Percentiles rank a stretch among this genome's conserved stretches.
These are phyloP conservation scores for Andricus curvator DNA, from an alignment of 2,888 invertebrate genomes.

Conservation along the genomic window DNA sequence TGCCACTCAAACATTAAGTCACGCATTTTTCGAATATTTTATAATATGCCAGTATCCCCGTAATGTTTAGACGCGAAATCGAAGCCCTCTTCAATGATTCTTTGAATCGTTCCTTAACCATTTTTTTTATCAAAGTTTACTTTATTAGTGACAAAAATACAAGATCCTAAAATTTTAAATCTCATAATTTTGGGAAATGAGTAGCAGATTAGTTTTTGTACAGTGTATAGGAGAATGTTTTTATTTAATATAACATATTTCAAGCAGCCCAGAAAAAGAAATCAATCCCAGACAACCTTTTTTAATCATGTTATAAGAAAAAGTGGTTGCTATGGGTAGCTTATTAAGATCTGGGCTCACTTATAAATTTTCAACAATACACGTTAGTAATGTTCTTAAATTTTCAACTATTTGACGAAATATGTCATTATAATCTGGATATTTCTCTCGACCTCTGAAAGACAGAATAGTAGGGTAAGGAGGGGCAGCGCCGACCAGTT, in stretches of 20 bases:
- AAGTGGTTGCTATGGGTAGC: background rate
- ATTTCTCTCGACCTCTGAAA: background rate
- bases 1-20: too few species aligned
- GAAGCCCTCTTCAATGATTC: background rate
- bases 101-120: background rate
- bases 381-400: background rate
- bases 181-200: background rate
- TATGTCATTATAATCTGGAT: background rate
- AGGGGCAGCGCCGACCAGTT: too few species aligned
- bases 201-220: background rate
- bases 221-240: background rate
- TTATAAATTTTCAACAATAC: background rate
- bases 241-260: background rate
- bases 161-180: background rate
- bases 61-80: background rate
- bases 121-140: background rate
- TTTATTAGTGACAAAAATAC: background rate
- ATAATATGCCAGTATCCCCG: background rate
- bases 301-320: constrained; percentile 15
- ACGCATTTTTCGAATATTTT: background rate
- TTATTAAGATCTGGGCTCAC: constrained; percentile 31
- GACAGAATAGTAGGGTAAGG: too few species aligned
- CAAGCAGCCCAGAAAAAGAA: constrained; percentile 32
- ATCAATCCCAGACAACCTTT: constrained; percentile 39
- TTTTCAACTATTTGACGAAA: background rate